Base-by-base conservation (phyloP, 1,140 invertebrate genomes). In the Ridgeia piscesae region DNA sequence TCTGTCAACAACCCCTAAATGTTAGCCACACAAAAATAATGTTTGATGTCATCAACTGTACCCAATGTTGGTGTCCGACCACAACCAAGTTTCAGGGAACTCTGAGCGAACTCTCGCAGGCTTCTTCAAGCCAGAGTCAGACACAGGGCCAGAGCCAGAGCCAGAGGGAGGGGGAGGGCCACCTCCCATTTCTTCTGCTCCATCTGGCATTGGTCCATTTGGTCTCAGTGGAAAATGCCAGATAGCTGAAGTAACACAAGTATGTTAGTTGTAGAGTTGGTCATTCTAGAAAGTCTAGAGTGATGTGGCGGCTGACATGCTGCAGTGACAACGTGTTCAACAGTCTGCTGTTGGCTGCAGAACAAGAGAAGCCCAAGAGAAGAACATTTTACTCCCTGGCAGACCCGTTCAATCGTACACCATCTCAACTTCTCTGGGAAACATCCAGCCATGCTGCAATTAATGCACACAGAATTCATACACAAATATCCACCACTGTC, bases 31-130 rank as follows among this genome's bases (percentile, higher is more conserved):
- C 27, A 77, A 77, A 42, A 31, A 31, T 8, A 21, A 77, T 21
- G 27, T 77, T n/a, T n/a, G 11, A 77, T 21, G 27, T 77, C 42
- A 77, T 77, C 58, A 1, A 77, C 11, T 77, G 89, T 90, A 90
- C 89, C 89, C 89, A 8, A 34, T n/a, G n/a, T 2, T 90, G 89
- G 31, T 27, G n/a, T 90, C 89, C 89, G 35, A 34, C 89, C 89
- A 90, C 35, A 90, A 33, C 89, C 89, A 90, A 90, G 89, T 90
- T 35, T 90, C 89, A 34, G 89, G 89, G 35, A 90, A 90, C 89
- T 90, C 93, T 93, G 58, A 27, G 58, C 58, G 58, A 17, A 77
- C 17, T 31, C 58, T 17, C 2, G 2, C 58, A 77, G 58, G 14
- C 58, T 77, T 21, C 27, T 77, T 77, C 17, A 77, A 77, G 58